phyloP scores from a whole-genome alignment of 1,140 invertebrate species.

The Ptiloglossa arizonensis region DNA sequence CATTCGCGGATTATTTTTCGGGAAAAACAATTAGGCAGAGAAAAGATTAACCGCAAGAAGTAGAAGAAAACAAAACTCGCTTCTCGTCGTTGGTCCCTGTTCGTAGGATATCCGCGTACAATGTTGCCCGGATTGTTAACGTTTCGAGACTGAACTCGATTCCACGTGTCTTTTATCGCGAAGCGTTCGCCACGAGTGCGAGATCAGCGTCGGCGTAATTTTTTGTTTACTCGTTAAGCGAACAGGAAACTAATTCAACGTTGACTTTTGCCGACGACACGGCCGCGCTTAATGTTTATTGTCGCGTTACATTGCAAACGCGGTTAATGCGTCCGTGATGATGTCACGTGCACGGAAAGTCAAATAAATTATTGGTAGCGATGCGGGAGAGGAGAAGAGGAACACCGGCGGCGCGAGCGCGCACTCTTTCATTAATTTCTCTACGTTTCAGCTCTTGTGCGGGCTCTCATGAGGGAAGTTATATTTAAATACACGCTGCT shows the following conservation, averaged over 20 bases:
- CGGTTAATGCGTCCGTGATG: slow-evolving; percentile 47
- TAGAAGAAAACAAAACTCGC: no score
- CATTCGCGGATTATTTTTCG: no score
- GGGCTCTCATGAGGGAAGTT: slow-evolving; percentile 39
- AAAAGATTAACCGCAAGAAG: no score
- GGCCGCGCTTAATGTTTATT: slow-evolving; percentile 42
- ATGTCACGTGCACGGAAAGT: slow-evolving; percentile 51
- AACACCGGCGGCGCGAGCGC: no score
- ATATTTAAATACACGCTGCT: slow-evolving; percentile 35
- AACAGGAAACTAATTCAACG: slow-evolving; percentile 34
- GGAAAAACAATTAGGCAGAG: no score
- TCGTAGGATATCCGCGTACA: no score
- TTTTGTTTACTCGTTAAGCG: slow-evolving; percentile 6
- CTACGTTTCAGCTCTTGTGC: slow-evolving; percentile 37
- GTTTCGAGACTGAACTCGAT: no score
- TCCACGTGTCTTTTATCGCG: no score
- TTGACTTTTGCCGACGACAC: background rate
- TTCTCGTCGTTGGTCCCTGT: no score
- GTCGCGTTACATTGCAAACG: slow-evolving; percentile 45
- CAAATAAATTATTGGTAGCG: slow-evolving; percentile 48
- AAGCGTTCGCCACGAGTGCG: no score
- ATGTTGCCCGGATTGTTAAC: no score
- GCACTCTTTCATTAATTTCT: slow-evolving; percentile 48
- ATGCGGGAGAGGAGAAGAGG: background rate
- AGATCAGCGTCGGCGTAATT: background rate